Evolutionary conservation across 2,888 invertebrate genomes (phyloP).

Genomic region (Scaptomyza flava): DNA sequence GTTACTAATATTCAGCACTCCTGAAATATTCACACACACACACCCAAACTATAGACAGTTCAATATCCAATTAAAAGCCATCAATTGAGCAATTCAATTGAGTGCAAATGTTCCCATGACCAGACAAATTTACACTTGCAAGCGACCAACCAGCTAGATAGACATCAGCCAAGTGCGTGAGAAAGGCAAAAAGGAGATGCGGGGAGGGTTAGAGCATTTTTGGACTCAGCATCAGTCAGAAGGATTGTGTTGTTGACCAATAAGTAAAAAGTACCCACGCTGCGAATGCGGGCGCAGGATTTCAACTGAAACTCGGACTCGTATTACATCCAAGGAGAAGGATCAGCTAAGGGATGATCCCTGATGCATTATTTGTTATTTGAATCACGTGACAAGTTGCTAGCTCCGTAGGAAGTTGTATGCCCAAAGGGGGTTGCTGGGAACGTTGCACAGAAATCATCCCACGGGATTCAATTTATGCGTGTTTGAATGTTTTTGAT

Average conservation of each 20-base stretch:
- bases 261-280: conserved; percentile 50
- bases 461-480: conserved; percentile 83
- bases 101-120: conserved; percentile 75
- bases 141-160: conserved; percentile 7
- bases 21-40: conserved; percentile 11
- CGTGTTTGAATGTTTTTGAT: conserved; percentile 82
- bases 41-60: conserved; percentile 4
- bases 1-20: conserved; percentile 35
- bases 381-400: conserved; percentile 82
- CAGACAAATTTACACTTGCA: conserved; percentile 69
- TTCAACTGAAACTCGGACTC: conserved; percentile 35
- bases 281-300: conserved; percentile 51
- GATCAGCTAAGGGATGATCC: conserved; percentile 78
- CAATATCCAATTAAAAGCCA: conserved; percentile 53
- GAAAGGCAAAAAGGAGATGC: conserved; percentile 34
- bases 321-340: conserved; percentile 38
- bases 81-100: conserved; percentile 68
- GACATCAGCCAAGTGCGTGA: conserved; percentile 68
- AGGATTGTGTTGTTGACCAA: conserved; percentile 43
- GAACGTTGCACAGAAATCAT: conserved; percentile 71
- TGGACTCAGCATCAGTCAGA: conserved; percentile 5
- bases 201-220: conserved; percentile 17
- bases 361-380: conserved; percentile 76
- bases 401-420: conserved; percentile 14
- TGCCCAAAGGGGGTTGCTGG: conserved; percentile 52